Percentiles rank a stretch among this genome's conserved stretches.
Conservation (phyloP, 2,113 vertebrate genomes). For the Gnathonemus echidnorhynchus region DNA sequence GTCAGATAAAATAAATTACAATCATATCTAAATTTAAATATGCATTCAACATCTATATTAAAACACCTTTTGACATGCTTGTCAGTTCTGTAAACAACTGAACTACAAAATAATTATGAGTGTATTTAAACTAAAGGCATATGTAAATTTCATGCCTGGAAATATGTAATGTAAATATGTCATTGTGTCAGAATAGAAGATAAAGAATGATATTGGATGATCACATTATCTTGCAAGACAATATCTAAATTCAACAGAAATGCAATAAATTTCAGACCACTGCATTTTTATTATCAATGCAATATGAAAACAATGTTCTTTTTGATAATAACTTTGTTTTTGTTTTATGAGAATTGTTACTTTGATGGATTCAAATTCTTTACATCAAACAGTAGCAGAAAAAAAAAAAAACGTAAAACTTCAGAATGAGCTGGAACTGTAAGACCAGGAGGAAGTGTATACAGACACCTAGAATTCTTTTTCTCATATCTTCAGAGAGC, state of each 20-base stretch:
- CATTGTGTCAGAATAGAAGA: neutral
- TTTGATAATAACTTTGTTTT: neutral
- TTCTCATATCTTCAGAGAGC: slow-evolving; percentile 33
- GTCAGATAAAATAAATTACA: slow-evolving; percentile 5
- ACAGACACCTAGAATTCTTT: neutral
- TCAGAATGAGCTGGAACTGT: neutral
- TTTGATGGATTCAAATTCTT: neutral
- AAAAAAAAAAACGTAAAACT: neutral
- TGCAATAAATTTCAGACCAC: neutral
- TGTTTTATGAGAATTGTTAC: neutral
- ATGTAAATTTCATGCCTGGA: slow-evolving; percentile 3
- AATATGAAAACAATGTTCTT: neutral
- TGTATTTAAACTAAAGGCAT: slow-evolving; percentile 7
- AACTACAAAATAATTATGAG: neutral
- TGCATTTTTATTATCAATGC: neutral
- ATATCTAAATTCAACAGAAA: neutral
- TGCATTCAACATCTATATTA: neutral
- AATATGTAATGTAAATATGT: slow-evolving; percentile 6
- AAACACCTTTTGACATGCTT: neutral
- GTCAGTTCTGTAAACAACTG: slow-evolving; percentile 5
- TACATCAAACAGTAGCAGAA: neutral
- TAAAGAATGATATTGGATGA: neutral
- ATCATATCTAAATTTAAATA: neutral
- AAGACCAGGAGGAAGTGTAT: neutral
- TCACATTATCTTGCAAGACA: neutral